phyloP scores from a whole-genome alignment of 2,888 invertebrate species.

The Cecidostiba fungosa region DNA sequence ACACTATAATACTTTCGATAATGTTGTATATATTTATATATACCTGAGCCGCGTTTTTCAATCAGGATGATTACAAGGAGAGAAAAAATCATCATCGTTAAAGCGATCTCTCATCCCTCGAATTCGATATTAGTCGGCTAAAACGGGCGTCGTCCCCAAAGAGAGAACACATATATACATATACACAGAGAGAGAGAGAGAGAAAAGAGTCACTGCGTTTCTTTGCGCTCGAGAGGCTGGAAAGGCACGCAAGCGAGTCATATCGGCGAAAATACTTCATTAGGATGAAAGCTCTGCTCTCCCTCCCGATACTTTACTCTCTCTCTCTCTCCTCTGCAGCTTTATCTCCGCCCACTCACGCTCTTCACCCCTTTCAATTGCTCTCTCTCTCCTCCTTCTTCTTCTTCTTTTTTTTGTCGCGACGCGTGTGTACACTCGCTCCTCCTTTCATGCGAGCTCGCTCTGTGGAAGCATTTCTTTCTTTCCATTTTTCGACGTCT shows the following conservation, averaged over 20 bases:
- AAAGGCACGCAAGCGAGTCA: constrained; percentile 67
- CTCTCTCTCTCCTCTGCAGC: constrained; percentile 44
- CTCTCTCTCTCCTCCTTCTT: constrained; percentile 62
- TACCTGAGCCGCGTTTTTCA: neutral
- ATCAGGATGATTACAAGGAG: constrained; percentile 49
- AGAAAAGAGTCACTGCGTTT: constrained; percentile 59
- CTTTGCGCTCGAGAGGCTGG: constrained; percentile 67
- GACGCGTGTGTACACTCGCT: constrained; percentile 3
- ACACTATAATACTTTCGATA: neutral
- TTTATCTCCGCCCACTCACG: constrained; percentile 67
- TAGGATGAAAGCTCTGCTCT: constrained; percentile 78
- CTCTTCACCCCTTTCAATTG: constrained; percentile 68
- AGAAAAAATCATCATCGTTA: constrained; percentile 25
- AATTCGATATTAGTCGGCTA: constrained; percentile 59
- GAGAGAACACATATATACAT: neutral
- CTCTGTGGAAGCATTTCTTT: constrained; percentile 55
- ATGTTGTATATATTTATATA: too few species aligned
- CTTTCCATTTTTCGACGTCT: constrained; percentile 52
- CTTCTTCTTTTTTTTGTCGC: neutral
- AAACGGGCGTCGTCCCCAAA: constrained; percentile 31
- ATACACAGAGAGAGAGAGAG: constrained; percentile 3
- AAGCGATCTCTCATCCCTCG: constrained; percentile 28
- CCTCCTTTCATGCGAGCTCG: constrained; percentile 23
- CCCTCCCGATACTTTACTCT: constrained; percentile 51
- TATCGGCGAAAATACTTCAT: constrained; percentile 76